A percentile compares a stretch with the other conserved stretches of the same genome.
These are phyloP conservation scores for Campylomormyrus numenius DNA, from an alignment of 2,113 vertebrate species.

Conservation along the genomic window DNA sequence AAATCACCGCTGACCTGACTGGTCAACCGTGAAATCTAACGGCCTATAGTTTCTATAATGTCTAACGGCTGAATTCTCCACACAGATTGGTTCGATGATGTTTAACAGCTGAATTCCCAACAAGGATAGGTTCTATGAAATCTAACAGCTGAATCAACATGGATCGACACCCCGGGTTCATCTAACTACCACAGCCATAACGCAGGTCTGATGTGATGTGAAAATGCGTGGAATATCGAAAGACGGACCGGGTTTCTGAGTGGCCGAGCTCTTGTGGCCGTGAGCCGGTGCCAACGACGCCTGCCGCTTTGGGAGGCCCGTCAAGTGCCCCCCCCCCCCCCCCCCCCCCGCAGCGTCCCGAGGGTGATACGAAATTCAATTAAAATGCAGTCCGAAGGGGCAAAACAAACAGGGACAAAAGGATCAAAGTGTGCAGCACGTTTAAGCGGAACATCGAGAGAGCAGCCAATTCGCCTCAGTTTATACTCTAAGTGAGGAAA, in stretches of 20 bases:
- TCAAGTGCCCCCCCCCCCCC: constrained; percentile 8
- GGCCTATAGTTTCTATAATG: background rate
- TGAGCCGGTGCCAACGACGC: background rate
- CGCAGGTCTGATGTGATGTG: background rate
- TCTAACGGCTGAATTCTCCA: background rate
- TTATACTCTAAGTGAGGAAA: background rate
- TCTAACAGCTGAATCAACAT: background rate
- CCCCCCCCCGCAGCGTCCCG: constrained; percentile 28
- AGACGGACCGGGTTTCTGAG: background rate
- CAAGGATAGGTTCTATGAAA: background rate
- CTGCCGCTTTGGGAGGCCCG: background rate
- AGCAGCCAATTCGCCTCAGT: background rate
- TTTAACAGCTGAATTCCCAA: background rate
- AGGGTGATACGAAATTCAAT: constrained; percentile 40
- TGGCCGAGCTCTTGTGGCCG: background rate
- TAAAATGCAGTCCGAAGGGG: constrained; percentile 30
- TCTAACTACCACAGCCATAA: background rate
- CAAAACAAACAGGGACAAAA: background rate
- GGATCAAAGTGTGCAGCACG: constrained; percentile 8
- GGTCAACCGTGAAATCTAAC: background rate
- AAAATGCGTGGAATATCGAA: background rate
- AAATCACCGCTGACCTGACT: background rate
- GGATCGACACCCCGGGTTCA: background rate
- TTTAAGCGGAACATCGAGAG: constrained; percentile 4
- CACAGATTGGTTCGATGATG: background rate